These are phyloP conservation scores for Globodera rostochiensis DNA, from an alignment of 1,140 invertebrate species.

Conservation along the genomic window DNA sequence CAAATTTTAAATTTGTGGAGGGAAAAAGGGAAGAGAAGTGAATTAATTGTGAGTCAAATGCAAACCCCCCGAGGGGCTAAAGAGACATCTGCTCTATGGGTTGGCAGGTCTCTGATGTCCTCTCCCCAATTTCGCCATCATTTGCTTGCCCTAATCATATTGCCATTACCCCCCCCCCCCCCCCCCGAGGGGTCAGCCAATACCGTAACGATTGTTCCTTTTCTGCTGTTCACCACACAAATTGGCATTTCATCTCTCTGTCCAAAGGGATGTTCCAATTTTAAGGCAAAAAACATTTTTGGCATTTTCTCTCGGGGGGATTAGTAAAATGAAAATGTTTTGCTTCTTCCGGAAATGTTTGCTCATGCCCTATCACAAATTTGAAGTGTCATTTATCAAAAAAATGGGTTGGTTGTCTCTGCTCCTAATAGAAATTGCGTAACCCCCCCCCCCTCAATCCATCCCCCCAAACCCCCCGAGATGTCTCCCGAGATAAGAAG, in stretches of 20 bases:
- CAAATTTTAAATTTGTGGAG: not conserved
- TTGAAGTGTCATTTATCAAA: slow-evolving; percentile 11
- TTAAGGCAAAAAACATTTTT: too few relatives aligned
- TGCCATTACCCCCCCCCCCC: not conserved
- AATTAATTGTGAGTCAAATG: not conserved
- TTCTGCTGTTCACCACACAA: too few relatives aligned
- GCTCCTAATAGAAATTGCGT: not conserved
- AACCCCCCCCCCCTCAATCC: not conserved
- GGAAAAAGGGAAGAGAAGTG: not conserved
- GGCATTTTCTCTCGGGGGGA: too few relatives aligned
- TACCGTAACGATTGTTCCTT: not conserved
- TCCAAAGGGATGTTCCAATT: too few relatives aligned
- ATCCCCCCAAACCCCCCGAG: not conserved
- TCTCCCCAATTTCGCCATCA: not conserved
- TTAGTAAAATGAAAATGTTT: not conserved
- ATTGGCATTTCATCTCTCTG: too few relatives aligned
- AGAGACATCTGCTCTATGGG: not conserved
- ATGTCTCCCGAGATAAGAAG: slow-evolving; percentile 4
- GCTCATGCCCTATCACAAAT: not conserved
- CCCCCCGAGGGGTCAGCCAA: not conserved
- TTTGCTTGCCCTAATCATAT: not conserved
- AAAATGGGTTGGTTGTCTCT: not conserved
- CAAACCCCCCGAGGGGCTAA: not conserved
- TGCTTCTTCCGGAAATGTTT: not conserved
- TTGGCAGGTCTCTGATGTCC: too few relatives aligned